Evolutionary conservation across 1,140 invertebrate genomes (phyloP), one percentile per base, ranked within the genome.

Genomic region (Zaprionus gabonicus): DNA sequence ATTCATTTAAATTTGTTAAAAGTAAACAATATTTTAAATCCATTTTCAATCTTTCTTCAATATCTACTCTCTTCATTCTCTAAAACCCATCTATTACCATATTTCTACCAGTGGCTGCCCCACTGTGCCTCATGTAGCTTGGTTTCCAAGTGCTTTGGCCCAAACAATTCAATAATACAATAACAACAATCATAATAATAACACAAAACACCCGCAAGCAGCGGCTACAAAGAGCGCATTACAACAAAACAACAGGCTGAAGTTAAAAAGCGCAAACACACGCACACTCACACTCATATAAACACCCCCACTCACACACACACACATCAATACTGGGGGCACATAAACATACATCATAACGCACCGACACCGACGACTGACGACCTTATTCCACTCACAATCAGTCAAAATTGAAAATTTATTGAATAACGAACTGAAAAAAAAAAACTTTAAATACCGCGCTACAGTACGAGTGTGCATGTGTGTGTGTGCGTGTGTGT

Each of bases 351-450:
- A 91, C 73, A 88, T 88, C 83, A 88, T 85, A 91, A 88, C 82
- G 90, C 87, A 78, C 82, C 82, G 82, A 76, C 68, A 41, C 38
- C 55, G 71, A 71, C 75, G 70, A 79, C 74, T 74, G 83, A 88
- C 81, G 87, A 91, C 83, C 84, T 88, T 88, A 92, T 92, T 92
- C 87, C 78, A 92, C 90, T 87, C 83, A 92, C 86, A 92, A 92
- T 87, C 91, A 91, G 91, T 92, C 91, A 92, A 92, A 92, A 92
- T 92, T 92, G 91, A 92, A 92, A 91, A 92, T 92, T 92, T 92
- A 92, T 92, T 92, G 86, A 92, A 92, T 92, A 88, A 90, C 84
- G 64, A 74, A 80, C 77, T 63, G 49, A 49, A 57, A 56, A 66
- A 56, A 66, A 13, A 62, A 72, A 51, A 46, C 67, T 57, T 66